Conservation (phyloP, 2,113 vertebrate genomes). For the Halcyon senegalensis region DNA sequence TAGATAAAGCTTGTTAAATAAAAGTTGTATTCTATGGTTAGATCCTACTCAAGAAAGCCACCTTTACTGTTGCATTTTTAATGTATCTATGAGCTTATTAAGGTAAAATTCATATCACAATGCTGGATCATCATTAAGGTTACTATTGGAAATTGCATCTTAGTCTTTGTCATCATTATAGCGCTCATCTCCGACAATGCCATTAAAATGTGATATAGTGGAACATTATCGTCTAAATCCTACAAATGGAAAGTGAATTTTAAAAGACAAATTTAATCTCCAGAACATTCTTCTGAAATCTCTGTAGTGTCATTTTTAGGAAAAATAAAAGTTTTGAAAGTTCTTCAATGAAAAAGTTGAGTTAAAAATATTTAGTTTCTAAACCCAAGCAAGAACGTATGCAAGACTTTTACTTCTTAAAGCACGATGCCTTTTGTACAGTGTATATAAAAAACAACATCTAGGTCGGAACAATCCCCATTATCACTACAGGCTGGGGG, state of each 20-base stretch:
- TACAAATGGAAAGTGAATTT: neutral
- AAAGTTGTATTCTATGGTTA: neutral
- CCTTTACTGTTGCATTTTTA: neutral
- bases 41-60: neutral
- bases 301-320: neutral
- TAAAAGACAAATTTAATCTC: neutral
- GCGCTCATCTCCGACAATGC: neutral
- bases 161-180: neutral
- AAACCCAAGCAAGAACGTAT: neutral
- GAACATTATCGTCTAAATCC: neutral
- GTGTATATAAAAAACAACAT: neutral
- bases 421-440: neutral
- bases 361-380: neutral
- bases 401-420: neutral
- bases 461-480: no score
- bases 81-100: neutral
- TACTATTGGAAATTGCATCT: neutral
- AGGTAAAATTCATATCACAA: neutral
- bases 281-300: neutral
- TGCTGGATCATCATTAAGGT: neutral
- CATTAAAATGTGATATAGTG: neutral
- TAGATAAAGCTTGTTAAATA: neutral
- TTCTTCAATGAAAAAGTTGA: neutral
- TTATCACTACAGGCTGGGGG: no score
- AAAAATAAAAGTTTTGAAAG: neutral